A percentile compares a stretch with the other conserved stretches of the same genome.
Evolutionary conservation across 2,888 invertebrate genomes (phyloP).

Genomic region (Melieria crassipennis): DNA sequence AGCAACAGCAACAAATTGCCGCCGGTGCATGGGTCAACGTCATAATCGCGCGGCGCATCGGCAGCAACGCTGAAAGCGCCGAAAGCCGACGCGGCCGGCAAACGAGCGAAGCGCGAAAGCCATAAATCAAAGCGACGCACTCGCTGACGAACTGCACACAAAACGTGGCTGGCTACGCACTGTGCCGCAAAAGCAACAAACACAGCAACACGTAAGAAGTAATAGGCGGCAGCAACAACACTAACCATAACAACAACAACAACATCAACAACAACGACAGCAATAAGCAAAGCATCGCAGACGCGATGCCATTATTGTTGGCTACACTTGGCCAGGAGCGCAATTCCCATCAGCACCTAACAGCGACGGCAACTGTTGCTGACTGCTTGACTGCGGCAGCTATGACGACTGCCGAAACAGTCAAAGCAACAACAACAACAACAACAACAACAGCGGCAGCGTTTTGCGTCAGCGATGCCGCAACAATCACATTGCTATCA

Average conservation of each 20-base stretch:
- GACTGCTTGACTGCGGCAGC: conserved; percentile 39
- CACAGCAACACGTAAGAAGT: conserved; percentile 35
- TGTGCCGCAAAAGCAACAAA: conserved; percentile 23
- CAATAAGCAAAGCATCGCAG: conserved; percentile 9
- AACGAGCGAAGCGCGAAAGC: conserved; percentile 43
- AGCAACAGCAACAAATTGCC: conserved; percentile 49
- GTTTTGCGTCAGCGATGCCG: conserved; percentile 34
- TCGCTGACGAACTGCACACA: conserved; percentile 52
- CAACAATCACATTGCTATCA: conserved; percentile 42
- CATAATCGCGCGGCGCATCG: conserved; percentile 53
- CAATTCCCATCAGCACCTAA: conserved; percentile 52
- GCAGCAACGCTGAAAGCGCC: conserved; percentile 31
- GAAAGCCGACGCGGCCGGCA: background rate
- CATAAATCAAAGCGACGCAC: conserved; percentile 63
- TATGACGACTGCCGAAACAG: conserved; percentile 31
- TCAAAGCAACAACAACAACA: conserved; percentile 30
- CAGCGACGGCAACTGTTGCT: conserved; percentile 36
- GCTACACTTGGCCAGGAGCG: conserved; percentile 50
- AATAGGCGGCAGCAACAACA: conserved; percentile 42
- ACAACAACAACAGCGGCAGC: conserved; percentile 29
- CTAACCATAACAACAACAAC: conserved; percentile 38
- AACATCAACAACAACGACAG: conserved; percentile 40
- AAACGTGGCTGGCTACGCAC: conserved; percentile 13
- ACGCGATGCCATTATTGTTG: conserved; percentile 40
- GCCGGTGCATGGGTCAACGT: conserved; percentile 58